Conservation (phyloP, 1,140 invertebrate species). For the Hormaphis cornu region DNA sequence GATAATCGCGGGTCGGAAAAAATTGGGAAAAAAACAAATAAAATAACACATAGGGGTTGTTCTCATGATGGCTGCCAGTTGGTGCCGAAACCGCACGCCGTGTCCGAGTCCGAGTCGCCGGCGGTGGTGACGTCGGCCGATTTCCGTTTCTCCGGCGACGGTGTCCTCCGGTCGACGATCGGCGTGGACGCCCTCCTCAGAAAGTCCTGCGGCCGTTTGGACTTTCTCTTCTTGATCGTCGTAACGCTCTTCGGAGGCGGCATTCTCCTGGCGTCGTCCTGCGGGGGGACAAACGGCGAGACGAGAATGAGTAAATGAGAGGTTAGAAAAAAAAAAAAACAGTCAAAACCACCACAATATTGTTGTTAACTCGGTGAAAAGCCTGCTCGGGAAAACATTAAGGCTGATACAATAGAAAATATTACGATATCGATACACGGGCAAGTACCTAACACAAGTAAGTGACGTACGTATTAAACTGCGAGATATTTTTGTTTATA, state of each 20-base stretch:
- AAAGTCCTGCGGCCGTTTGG: conserved; percentile 52
- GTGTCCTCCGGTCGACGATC: conserved; percentile 19
- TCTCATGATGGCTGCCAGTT: conserved; percentile 49
- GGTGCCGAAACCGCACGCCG: conserved; percentile 69
- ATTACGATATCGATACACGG: too few relatives aligned
- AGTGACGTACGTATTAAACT: too few relatives aligned
- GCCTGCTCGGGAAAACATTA: too few relatives aligned
- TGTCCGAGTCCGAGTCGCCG: conserved; percentile 63
- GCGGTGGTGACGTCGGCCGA: conserved; percentile 36
- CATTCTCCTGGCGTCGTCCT: conserved; percentile 43
- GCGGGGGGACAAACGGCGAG: background rate
- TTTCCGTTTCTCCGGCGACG: conserved; percentile 39
- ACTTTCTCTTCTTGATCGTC: conserved; percentile 52
- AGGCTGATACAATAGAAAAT: too few relatives aligned
- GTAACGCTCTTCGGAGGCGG: conserved; percentile 58
- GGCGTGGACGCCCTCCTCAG: conserved; percentile 36
- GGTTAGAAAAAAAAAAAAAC: background rate
- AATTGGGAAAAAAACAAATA: too few relatives aligned
- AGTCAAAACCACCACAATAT: too few relatives aligned
- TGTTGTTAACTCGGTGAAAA: too few relatives aligned
- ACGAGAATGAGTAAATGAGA: too few relatives aligned
- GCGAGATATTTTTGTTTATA: too few relatives aligned
- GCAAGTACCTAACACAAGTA: too few relatives aligned
- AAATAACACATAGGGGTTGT: too few relatives aligned
- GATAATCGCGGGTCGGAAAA: too few relatives aligned